Base-by-base conservation (phyloP, 53 echinoderm and acorn worm species). In the Paracentrotus lividus region DNA sequence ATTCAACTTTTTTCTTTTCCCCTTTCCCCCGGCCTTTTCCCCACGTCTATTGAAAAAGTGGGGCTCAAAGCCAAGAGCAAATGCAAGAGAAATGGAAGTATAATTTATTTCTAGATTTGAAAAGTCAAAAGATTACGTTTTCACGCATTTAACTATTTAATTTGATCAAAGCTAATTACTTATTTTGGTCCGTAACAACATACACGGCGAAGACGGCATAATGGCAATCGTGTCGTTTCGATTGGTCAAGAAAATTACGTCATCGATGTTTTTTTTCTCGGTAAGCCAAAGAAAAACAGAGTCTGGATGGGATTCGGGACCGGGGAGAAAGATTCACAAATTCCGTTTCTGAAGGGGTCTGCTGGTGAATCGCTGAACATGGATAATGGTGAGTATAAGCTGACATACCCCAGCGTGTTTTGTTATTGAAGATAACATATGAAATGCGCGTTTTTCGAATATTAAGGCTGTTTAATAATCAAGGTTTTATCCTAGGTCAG, bases 141-240 rank as follows among this genome's bases (percentile, higher is more conserved):
- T n/a, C n/a, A n/a, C n/a, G n/a, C n/a, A n/a, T n/a, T n/a, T n/a
- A n/a, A n/a, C n/a, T n/a, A n/a, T n/a, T n/a, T n/a, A n/a, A n/a
- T n/a, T n/a, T n/a, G n/a, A n/a, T n/a, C n/a, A n/a, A n/a, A n/a
- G 32, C 67, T 29, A 8, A 67, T 53, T 53, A 53, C 10, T 4
- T 53, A 53, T 53, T 15, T 53, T 53, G 53, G 15, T 53, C 15
- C 10, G 12, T 53, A 13, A 13, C 15, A 15, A 53, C 10, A 15
- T 61, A 61, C 69, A 69, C 69, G 69, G 16, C 69, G 69, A 69
- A 69, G 69, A 69, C 69, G 69, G 69, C 69, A 69, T 69, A 34
- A 69, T 69, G 14, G 13, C 20, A 69, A 0, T 38, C 32, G 20
- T n/a, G 38, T 38, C 38, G 69, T 31, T 8, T 36, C 38, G 69